Conservation (phyloP, 2,888 invertebrate genomes). For the Dasypolia templi region DNA sequence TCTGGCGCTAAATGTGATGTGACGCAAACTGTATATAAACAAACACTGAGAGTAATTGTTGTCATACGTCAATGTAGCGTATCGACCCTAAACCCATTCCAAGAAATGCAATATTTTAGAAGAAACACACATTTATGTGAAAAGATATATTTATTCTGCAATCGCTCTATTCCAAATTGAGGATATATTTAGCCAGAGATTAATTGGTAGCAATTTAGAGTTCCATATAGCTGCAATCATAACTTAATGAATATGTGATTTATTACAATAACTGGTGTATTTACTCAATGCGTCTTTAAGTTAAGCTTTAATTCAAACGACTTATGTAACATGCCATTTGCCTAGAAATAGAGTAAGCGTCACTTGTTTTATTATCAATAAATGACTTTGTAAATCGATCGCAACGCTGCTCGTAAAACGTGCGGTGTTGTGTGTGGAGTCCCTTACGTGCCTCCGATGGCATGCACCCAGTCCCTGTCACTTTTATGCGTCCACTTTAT, state of each 20-base stretch:
- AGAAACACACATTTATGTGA: neutral
- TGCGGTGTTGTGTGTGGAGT: conserved; percentile 35
- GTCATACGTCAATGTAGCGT: conserved; percentile 34
- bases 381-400: conserved; percentile 48
- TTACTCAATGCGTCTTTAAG: conserved; percentile 39
- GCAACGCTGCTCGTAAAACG: conserved; percentile 30
- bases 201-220: conserved; percentile 33
- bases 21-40: conserved; percentile 47
- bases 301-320: conserved; percentile 34
- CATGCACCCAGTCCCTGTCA: conserved; percentile 77
- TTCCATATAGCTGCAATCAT: conserved; percentile 24
- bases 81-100: conserved; percentile 21
- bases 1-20: conserved; percentile 40
- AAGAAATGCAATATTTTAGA: conserved; percentile 2
- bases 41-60: conserved; percentile 38
- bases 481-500: conserved; percentile 83
- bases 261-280: conserved; percentile 43
- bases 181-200: conserved; percentile 35
- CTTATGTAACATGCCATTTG: conserved; percentile 41
- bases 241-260: conserved; percentile 38
- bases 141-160: neutral
- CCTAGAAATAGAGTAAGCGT: conserved; percentile 47
- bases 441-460: conserved; percentile 54
- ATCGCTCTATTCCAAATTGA: neutral
- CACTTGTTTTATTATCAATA: conserved; percentile 54